Percentiles rank a stretch among this genome's conserved stretches.
Evolutionary conservation across 2,888 invertebrate genomes (phyloP).

Genomic region (Lycocerus yunnanus): DNA sequence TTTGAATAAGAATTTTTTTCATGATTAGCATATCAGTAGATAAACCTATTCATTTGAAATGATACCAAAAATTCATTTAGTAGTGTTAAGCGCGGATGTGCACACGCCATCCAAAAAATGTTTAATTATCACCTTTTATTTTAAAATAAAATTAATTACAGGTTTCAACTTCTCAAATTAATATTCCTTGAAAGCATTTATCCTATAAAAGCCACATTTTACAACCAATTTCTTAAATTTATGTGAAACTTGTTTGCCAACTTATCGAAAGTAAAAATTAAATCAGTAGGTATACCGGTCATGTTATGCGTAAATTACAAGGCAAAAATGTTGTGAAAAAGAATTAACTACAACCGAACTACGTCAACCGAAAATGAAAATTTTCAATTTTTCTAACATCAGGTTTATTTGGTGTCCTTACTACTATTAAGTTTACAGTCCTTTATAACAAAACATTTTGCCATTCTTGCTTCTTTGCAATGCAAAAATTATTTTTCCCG

Average conservation of each 20-base stretch:
- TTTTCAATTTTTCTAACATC: too few species aligned
- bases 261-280: neutral
- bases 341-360: too few species aligned
- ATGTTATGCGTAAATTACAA: neutral
- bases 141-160: neutral
- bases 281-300: neutral
- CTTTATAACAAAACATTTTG: too few species aligned
- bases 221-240: neutral
- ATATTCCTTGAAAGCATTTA: neutral
- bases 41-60: neutral
- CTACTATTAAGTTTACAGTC: too few species aligned
- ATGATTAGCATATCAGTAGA: neutral
- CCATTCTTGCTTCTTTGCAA: too few species aligned
- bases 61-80: too few species aligned
- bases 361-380: too few species aligned
- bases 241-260: neutral
- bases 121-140: neutral
- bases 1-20: neutral
- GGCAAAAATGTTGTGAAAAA: neutral
- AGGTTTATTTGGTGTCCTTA: too few species aligned
- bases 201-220: neutral
- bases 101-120: neutral
- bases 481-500: too few species aligned
- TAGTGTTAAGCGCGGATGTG: neutral
- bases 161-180: neutral